phyloP scores from a whole-genome alignment of 1,140 invertebrate genomes.

The Thaumetopoea pityocampa region DNA sequence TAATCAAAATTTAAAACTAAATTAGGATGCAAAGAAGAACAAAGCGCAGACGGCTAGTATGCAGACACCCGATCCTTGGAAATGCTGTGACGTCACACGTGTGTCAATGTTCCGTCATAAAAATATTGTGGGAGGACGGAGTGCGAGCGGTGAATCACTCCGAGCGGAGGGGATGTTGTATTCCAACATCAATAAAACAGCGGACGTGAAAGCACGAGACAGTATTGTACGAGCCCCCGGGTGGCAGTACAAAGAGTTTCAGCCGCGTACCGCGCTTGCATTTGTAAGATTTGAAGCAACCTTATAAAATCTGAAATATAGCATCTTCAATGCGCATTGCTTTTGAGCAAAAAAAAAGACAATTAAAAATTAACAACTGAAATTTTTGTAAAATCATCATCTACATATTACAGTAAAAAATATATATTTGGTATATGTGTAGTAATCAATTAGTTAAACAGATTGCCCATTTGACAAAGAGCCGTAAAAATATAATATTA shows the following conservation, averaged over 20 bases:
- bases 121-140: neutral
- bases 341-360: too few species aligned
- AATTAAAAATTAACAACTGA: too few species aligned
- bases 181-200: constrained; percentile 12
- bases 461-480: too few species aligned
- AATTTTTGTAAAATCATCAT: too few species aligned
- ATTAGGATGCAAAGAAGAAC: constrained; percentile 4
- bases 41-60: constrained; percentile 11
- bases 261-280: constrained; percentile 1
- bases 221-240: constrained; percentile 15
- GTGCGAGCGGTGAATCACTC: constrained; percentile 4
- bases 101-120: constrained; percentile 16
- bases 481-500: too few species aligned
- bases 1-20: constrained; percentile 5
- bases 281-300: constrained; percentile 5
- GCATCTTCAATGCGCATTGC: too few species aligned
- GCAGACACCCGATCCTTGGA: constrained; percentile 13
- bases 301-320: too few species aligned
- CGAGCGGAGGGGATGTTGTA: too few species aligned
- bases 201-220: constrained; percentile 14
- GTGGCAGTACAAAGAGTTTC: constrained; percentile 7
- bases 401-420: too few species aligned
- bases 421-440: too few species aligned
- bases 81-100: constrained; percentile 6
- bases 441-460: too few species aligned